A percentile compares a stretch with the other conserved stretches of the same genome.
These are phyloP conservation scores for Drosophila pseudoobscura DNA, from an alignment of 1,140 invertebrate genomes.

Conservation along the genomic window DNA sequence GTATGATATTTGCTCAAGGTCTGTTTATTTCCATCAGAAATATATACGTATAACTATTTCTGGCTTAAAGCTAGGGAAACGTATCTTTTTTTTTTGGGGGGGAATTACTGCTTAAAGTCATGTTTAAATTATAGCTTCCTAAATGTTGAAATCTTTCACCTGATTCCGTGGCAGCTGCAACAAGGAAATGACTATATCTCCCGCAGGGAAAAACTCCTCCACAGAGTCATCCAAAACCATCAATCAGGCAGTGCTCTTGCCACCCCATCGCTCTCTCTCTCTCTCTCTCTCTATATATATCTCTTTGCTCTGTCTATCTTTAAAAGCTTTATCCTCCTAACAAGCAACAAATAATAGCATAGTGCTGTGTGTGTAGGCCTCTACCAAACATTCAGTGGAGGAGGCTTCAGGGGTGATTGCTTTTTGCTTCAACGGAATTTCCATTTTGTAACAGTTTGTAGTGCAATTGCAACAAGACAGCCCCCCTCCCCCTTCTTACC, in stretches of 20 bases:
- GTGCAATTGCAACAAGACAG: constrained; percentile 35
- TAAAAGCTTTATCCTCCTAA: neutral
- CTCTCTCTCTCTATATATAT: neutral
- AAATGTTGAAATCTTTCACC: constrained; percentile 2
- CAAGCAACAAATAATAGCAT: constrained; percentile 13
- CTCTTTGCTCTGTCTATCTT: neutral
- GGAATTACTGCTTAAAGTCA: no score
- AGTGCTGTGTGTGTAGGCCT: constrained; percentile 6
- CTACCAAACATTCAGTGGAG: no score
- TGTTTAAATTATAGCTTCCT: neutral
- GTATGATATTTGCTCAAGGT: no score
- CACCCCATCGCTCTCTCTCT: neutral
- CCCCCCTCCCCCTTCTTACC: neutral
- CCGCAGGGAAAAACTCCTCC: constrained; percentile 6
- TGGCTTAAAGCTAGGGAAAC: no score
- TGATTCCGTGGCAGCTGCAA: neutral
- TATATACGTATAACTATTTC: no score
- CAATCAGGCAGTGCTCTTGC: neutral
- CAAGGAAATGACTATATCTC: constrained; percentile 17
- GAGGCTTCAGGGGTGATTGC: constrained; percentile 54
- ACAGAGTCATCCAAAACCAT: constrained; percentile 9
- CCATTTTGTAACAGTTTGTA: constrained; percentile 75
- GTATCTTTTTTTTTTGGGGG: no score
- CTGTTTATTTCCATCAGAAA: no score
- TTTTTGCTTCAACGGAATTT: constrained; percentile 72